phyloP scores from a whole-genome alignment of 2,113 vertebrate species.

The Nyctereutes procyonoides region DNA sequence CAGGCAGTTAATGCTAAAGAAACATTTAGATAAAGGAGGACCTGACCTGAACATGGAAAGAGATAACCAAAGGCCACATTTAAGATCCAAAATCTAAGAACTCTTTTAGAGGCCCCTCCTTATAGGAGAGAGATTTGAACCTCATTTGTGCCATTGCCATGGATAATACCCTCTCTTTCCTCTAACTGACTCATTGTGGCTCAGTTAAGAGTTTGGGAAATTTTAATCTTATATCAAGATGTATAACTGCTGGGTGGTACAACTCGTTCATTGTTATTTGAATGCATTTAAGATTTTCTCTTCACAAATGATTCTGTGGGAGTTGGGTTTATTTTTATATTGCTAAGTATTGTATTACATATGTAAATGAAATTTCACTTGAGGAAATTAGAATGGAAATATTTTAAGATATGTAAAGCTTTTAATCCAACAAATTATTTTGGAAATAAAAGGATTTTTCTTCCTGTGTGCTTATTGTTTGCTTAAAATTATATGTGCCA shows the following conservation, averaged over 20 bases:
- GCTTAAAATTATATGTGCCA: slow-evolving; percentile 46
- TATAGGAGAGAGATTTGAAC: not conserved
- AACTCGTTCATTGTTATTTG: not conserved
- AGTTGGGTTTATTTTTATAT: slow-evolving; percentile 58
- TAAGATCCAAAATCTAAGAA: not conserved
- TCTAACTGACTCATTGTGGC: not conserved
- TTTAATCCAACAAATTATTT: slow-evolving; percentile 72
- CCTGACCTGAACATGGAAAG: not conserved
- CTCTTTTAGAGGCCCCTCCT: not conserved
- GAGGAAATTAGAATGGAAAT: slow-evolving; percentile 57
- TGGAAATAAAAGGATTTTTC: slow-evolving; percentile 55
- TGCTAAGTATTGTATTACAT: not conserved
- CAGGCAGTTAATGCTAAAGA: not conserved
- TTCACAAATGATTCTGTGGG: slow-evolving; percentile 29
- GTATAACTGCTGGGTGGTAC: not conserved
- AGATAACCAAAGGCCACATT: not conserved
- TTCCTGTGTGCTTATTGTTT: slow-evolving; percentile 48
- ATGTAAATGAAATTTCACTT: slow-evolving; percentile 57
- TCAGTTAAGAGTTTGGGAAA: not conserved
- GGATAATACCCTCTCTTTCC: not conserved
- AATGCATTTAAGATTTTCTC: slow-evolving; percentile 33
- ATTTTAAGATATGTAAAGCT: slow-evolving; percentile 70
- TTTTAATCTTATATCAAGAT: slow-evolving; percentile 19
- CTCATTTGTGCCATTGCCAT: not conserved
- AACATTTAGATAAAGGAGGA: not conserved